Percentiles rank a stretch among this genome's conserved stretches.
phyloP scores from a whole-genome alignment of 1,140 invertebrate species.

The Drosophila bipectinata region DNA sequence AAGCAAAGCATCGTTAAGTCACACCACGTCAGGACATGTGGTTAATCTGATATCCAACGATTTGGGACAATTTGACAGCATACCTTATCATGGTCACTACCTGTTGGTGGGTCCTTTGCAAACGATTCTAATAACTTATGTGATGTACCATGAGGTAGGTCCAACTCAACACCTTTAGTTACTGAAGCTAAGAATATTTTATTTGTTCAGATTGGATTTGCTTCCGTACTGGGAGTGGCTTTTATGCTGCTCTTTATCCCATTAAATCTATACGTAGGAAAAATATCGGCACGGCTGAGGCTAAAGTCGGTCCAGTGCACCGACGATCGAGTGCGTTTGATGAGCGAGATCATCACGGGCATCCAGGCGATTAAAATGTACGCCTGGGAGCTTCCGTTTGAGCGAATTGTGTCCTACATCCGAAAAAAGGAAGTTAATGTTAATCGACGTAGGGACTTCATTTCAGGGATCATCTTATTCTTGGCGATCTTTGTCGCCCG shows the following conservation, averaged over 20 bases:
- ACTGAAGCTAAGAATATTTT: not conserved
- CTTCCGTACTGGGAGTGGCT: constrained; percentile 90
- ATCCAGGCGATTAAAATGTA: constrained; percentile 97
- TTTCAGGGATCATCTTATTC: constrained; percentile 89
- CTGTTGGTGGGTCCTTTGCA: constrained; percentile 93
- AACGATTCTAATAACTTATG: constrained; percentile 89
- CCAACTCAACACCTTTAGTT: not conserved
- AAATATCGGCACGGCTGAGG: constrained; percentile 87
- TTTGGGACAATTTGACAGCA: constrained; percentile 89
- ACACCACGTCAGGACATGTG: constrained; percentile 93
- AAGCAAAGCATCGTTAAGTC: constrained; percentile 88
- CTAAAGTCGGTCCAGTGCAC: constrained; percentile 88
- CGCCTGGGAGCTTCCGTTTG: constrained; percentile 93
- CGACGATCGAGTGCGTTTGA: constrained; percentile 92
- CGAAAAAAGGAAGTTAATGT: constrained; percentile 86
- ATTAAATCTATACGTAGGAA: constrained; percentile 91
- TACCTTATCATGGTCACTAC: constrained; percentile 89
- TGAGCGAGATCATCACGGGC: constrained; percentile 95
- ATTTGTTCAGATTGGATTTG: constrained; percentile 86
- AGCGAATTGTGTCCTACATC: constrained; percentile 86
- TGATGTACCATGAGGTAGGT: constrained; percentile 88
- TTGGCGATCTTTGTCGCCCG: constrained; percentile 91
- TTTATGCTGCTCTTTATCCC: constrained; percentile 93
- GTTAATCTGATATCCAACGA: constrained; percentile 97
- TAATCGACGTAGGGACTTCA: constrained; percentile 88